Conservation (phyloP, 2,888 invertebrate species). For the Drosophila subsilvestris region DNA sequence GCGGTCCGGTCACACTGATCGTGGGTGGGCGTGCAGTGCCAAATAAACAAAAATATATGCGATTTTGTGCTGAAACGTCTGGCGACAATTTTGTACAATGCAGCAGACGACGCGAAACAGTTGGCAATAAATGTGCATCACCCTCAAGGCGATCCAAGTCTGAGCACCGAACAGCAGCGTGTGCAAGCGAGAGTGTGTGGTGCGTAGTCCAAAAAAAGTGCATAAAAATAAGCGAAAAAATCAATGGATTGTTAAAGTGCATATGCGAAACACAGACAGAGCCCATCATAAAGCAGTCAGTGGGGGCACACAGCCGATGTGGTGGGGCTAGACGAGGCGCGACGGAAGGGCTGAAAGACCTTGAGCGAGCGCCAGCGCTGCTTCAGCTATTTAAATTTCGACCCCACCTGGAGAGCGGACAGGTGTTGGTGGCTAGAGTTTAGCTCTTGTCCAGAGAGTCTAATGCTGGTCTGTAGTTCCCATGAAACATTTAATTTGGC, state of each 20-base stretch:
- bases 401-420: conserved; percentile 75
- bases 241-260: conserved; percentile 55
- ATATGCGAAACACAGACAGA: conserved; percentile 1
- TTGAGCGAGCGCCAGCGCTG: conserved; percentile 51
- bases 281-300: neutral
- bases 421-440: conserved; percentile 64
- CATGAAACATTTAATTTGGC: neutral
- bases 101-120: conserved; percentile 9
- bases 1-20: no score
- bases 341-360: conserved; percentile 48
- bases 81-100: conserved; percentile 5
- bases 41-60: conserved; percentile 3
- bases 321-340: neutral
- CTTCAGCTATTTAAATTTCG: conserved; percentile 59
- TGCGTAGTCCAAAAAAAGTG: conserved; percentile 38
- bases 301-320: conserved; percentile 10
- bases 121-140: conserved; percentile 5
- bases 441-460: neutral
- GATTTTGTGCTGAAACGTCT: conserved; percentile 3
- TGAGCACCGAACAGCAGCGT: conserved; percentile 21
- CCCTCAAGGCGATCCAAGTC: neutral
- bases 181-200: conserved; percentile 26
- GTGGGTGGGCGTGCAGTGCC: no score
- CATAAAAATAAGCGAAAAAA: conserved; percentile 58
- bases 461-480: neutral